Evolutionary conservation across 2,113 vertebrate genomes (phyloP).

Genomic region (Microtus montanus): DNA sequence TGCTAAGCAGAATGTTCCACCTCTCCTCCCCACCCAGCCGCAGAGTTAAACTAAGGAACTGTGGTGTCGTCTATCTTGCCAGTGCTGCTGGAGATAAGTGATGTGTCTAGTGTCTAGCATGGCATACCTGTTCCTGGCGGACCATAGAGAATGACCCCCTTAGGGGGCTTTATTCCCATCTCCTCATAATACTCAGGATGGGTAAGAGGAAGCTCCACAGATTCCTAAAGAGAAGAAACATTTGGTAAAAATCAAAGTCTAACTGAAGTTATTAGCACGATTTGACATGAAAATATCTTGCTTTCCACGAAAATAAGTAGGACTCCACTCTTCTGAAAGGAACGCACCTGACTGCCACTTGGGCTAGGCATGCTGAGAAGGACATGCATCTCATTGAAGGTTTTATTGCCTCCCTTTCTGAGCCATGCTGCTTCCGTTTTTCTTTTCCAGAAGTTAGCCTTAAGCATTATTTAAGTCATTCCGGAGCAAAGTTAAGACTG

Average conservation of each 20-base stretch:
- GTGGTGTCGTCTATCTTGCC: neutral
- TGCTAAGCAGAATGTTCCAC: neutral
- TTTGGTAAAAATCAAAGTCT: neutral
- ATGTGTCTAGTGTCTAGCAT: neutral
- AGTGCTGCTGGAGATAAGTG: neutral
- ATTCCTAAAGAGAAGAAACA: slow-evolving; percentile 88
- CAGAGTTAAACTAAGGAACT: neutral
- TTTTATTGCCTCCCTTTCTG: neutral
- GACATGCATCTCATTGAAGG: accelerated
- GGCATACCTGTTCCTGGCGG: slow-evolving; percentile 95
- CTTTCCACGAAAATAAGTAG: neutral
- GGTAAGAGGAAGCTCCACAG: slow-evolving; percentile 98
- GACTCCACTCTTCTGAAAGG: neutral
- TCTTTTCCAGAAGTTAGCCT: neutral
- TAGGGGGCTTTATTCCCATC: slow-evolving; percentile 99
- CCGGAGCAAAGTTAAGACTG: neutral
- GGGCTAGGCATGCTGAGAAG: neutral
- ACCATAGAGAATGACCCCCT: slow-evolving; percentile 98
- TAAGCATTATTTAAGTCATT: neutral
- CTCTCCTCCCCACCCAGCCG: neutral
- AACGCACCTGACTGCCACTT: neutral
- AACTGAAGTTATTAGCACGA: neutral
- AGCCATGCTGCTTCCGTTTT: neutral
- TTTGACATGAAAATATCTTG: neutral
- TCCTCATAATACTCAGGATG: slow-evolving; percentile 99